Evolutionary conservation across 1,140 invertebrate species (phyloP).

Genomic region (Chrysopa pallens): DNA sequence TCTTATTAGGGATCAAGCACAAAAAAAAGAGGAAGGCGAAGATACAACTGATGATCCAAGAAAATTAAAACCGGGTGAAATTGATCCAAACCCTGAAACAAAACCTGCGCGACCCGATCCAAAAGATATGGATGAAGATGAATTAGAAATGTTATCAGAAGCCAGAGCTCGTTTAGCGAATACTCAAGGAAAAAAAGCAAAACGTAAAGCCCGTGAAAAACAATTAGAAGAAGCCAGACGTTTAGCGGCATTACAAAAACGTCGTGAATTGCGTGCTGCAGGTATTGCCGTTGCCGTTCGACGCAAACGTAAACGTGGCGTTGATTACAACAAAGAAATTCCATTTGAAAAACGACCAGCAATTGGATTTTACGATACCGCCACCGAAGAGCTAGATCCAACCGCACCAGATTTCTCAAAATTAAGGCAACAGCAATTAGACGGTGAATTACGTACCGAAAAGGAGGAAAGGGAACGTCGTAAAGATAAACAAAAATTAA

Average conservation of each 20-base stretch:
- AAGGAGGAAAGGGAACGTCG: conserved; percentile 76
- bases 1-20: conserved; percentile 78
- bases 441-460: conserved; percentile 77
- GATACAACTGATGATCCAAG: conserved; percentile 85
- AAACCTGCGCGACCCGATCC: conserved; percentile 98
- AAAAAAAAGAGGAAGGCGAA: conserved; percentile 92
- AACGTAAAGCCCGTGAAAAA: conserved; percentile 95
- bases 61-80: conserved; percentile 95
- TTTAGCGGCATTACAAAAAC: conserved; percentile 89
- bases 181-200: conserved; percentile 98
- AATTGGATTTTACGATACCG: conserved; percentile 84
- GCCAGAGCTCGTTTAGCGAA: conserved; percentile 94
- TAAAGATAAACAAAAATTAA: conserved; percentile 85
- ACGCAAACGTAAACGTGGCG: conserved; percentile 66
- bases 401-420: conserved; percentile 75
- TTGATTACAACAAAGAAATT: conserved; percentile 97
- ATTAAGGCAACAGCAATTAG: conserved; percentile 80
- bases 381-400: conserved; percentile 74
- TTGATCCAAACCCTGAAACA: conserved; percentile 98
- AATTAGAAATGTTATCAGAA: conserved; percentile 98
- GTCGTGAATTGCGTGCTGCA: conserved; percentile 88
- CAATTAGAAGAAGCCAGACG: conserved; percentile 95
- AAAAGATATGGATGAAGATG: conserved; percentile 99
- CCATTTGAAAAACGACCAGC: conserved; percentile 92
- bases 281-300: conserved; percentile 71